Percentiles rank a stretch among this genome's conserved stretches.
phyloP scores from a whole-genome alignment of 2,113 vertebrate genomes.

The Lagenorhynchus albirostris region DNA sequence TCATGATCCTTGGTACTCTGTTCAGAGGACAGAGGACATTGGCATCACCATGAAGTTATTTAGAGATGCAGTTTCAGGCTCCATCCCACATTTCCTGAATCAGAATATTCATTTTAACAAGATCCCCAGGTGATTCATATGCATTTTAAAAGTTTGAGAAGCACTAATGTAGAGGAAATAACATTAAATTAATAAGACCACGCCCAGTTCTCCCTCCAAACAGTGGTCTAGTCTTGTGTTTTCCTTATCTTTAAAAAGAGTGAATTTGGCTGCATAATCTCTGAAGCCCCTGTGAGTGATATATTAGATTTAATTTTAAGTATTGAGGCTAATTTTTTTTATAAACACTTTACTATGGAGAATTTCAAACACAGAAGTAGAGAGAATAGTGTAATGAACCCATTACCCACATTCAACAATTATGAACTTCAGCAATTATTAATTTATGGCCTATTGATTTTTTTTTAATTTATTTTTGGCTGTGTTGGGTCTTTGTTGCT shows the following conservation, averaged over 20 bases:
- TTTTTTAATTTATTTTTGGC: no score
- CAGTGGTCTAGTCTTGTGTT: not conserved
- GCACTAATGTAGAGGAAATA: not conserved
- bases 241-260: conserved; percentile 10
- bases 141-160: not conserved
- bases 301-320: conserved; percentile 5
- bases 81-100: not conserved
- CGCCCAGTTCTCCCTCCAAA: not conserved
- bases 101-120: conserved; percentile 16
- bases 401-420: not conserved
- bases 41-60: not conserved
- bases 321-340: not conserved
- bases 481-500: no score
- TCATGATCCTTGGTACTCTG: not conserved
- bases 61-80: not conserved
- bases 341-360: not conserved
- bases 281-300: not conserved
- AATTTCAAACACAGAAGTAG: not conserved
- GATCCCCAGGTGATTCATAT: not conserved
- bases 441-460: not conserved
- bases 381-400: not conserved
- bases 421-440: not conserved
- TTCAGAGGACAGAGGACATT: not conserved
- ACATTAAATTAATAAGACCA: not conserved
- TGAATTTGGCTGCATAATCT: not conserved